Evolutionary conservation across 2,113 vertebrate species (phyloP).

Genomic region (Siphamia tubifer): DNA sequence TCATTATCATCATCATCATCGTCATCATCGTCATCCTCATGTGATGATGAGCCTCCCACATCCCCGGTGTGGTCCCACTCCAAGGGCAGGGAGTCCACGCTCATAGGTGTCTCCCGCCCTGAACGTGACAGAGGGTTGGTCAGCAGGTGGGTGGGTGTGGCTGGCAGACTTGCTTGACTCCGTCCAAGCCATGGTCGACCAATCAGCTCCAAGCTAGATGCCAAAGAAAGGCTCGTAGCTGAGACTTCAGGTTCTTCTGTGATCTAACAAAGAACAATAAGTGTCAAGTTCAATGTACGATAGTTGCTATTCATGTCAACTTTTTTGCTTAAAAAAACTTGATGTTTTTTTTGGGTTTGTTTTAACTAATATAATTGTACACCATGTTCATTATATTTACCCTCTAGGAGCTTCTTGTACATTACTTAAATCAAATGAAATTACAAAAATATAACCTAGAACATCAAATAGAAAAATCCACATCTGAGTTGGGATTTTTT

Average conservation of each 20-base stretch:
- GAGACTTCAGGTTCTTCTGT: conserved; percentile 84
- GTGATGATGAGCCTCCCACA: conserved; percentile 90
- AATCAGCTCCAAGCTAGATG: conserved; percentile 84
- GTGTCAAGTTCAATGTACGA: not conserved
- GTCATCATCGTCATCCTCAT: conserved; percentile 87
- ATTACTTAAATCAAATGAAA: too few relatives aligned
- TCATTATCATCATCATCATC: conserved; percentile 88
- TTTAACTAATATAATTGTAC: too few relatives aligned
- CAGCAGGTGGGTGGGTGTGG: conserved; percentile 84
- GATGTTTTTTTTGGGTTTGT: too few relatives aligned
- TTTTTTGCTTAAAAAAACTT: too few relatives aligned
- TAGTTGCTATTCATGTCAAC: too few relatives aligned
- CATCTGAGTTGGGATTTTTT: too few relatives aligned
- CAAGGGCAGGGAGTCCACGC: conserved; percentile 93
- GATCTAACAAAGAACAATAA: conserved; percentile 50
- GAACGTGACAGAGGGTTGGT: conserved; percentile 81
- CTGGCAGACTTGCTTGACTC: conserved; percentile 67
- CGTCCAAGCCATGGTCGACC: conserved; percentile 75
- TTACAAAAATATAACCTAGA: too few relatives aligned
- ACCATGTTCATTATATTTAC: too few relatives aligned
- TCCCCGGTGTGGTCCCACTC: conserved; percentile 98
- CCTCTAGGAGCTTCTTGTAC: too few relatives aligned
- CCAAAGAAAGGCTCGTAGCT: conserved; percentile 78
- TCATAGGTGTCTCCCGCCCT: conserved; percentile 91
- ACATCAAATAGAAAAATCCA: too few relatives aligned